These are phyloP conservation scores for Brassicogethes aeneus DNA, from an alignment of 2,888 invertebrate species.

Conservation along the genomic window DNA sequence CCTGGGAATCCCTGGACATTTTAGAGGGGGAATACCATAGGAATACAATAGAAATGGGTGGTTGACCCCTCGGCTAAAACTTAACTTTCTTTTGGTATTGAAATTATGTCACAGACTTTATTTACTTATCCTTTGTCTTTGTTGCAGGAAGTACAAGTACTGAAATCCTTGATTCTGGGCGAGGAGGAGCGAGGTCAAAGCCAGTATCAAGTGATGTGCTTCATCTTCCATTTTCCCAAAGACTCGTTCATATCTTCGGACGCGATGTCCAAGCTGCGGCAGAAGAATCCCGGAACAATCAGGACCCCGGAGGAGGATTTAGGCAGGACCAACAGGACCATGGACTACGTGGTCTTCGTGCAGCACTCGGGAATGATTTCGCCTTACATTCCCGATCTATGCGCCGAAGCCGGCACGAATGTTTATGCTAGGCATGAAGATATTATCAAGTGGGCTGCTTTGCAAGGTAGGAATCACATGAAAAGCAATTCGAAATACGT, in stretches of 20 bases:
- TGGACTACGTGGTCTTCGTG: constrained; percentile 73
- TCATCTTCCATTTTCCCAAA: constrained; percentile 81
- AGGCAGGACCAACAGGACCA: constrained; percentile 72
- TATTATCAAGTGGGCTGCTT: constrained; percentile 67
- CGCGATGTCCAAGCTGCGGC: constrained; percentile 91
- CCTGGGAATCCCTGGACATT: no score
- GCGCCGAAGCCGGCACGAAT: constrained; percentile 65
- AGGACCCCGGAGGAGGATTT: constrained; percentile 85
- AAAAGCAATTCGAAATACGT: no score
- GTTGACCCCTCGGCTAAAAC: no score
- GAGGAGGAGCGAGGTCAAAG: constrained; percentile 89
- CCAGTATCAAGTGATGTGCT: constrained; percentile 85
- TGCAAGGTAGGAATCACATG: constrained; percentile 70
- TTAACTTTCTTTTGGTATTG: no score
- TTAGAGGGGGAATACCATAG: no score
- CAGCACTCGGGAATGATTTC: constrained; percentile 61
- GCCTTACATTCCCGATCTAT: constrained; percentile 64
- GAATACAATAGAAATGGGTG: no score
- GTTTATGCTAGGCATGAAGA: constrained; percentile 73
- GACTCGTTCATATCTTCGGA: constrained; percentile 93
- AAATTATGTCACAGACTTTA: no score
- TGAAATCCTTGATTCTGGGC: constrained; percentile 79
- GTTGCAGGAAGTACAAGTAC: constrained; percentile 82
- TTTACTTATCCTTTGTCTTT: no score
- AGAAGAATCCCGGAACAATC: constrained; percentile 48